A percentile compares a stretch with the other conserved stretches of the same genome.
phyloP scores from a whole-genome alignment of 2,113 vertebrate species.

The Oreochromis tanganicae region DNA sequence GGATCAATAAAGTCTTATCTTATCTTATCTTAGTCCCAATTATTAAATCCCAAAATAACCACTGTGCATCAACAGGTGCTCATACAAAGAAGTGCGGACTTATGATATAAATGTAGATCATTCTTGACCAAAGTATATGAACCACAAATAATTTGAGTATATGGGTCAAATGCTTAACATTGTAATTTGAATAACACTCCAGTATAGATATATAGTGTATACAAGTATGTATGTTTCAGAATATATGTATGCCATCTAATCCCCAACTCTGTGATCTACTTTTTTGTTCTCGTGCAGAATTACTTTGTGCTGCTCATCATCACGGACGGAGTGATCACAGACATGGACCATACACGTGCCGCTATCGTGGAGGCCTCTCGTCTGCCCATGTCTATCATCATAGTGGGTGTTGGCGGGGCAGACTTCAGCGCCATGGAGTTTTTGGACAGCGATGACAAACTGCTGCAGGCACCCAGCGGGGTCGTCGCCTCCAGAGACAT shows the following conservation, averaged over 20 bases:
- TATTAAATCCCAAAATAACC: background rate
- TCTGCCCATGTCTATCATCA: slow-evolving; percentile 95
- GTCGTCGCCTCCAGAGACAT: slow-evolving; percentile 87
- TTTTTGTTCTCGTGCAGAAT: slow-evolving; percentile 73
- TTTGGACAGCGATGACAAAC: slow-evolving; percentile 84
- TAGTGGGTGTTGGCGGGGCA: slow-evolving; percentile 89
- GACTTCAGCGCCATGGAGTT: slow-evolving; percentile 95
- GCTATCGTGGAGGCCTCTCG: slow-evolving; percentile 90
- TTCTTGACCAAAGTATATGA: background rate
- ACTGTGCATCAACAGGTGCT: background rate
- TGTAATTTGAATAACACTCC: background rate
- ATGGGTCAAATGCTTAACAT: background rate
- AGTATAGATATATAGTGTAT: background rate
- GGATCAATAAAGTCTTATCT: too few species aligned
- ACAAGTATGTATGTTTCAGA: background rate
- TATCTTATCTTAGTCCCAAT: background rate
- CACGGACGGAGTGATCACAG: slow-evolving; percentile 98
- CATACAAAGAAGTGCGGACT: background rate
- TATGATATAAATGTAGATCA: background rate
- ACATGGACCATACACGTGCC: slow-evolving; percentile 86
- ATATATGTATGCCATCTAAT: background rate
- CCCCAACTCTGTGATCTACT: background rate
- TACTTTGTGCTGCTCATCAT: slow-evolving; percentile 95
- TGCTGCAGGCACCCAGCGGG: slow-evolving; percentile 73
- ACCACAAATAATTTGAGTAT: background rate